Evolutionary conservation across 2,888 invertebrate species (phyloP).

Genomic region (Watsonalla cultraria): DNA sequence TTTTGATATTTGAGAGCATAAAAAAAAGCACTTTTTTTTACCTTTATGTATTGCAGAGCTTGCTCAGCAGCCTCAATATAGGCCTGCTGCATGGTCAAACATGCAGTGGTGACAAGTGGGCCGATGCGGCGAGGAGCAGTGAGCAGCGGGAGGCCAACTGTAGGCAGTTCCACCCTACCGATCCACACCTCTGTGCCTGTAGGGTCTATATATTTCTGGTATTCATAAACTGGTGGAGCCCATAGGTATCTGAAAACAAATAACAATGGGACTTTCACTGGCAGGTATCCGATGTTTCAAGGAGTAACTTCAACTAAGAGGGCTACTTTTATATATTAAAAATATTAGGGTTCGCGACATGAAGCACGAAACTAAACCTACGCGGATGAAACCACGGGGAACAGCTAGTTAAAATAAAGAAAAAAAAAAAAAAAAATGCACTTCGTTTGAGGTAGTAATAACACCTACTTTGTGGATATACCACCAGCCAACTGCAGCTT

Average conservation of each 20-base stretch:
- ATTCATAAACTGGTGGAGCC: conserved; percentile 53
- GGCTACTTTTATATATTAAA: too few species aligned
- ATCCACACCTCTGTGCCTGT: conserved; percentile 47
- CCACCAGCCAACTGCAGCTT: too few species aligned
- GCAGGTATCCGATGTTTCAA: too few species aligned
- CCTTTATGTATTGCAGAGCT: conserved; percentile 55
- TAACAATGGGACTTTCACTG: too few species aligned
- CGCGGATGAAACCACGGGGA: too few species aligned
- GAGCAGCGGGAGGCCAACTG: conserved; percentile 50
- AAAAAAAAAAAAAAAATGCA: neutral
- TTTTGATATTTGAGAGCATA: too few species aligned
- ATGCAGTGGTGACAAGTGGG: conserved; percentile 44
- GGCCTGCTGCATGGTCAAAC: conserved; percentile 48
- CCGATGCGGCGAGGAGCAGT: conserved; percentile 40
- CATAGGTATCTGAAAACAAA: conserved; percentile 62
- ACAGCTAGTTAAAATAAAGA: too few species aligned
- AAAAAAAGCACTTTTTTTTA: conserved; percentile 14
- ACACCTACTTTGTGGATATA: too few species aligned
- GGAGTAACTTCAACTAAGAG: too few species aligned
- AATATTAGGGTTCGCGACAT: too few species aligned
- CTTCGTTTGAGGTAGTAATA: too few species aligned
- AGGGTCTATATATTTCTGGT: conserved; percentile 45
- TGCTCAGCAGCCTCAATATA: conserved; percentile 55
- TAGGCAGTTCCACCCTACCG: conserved; percentile 51
- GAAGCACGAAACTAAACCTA: too few species aligned